phyloP scores from a whole-genome alignment of 1,140 invertebrate genomes.

The Papilio polyxenes region DNA sequence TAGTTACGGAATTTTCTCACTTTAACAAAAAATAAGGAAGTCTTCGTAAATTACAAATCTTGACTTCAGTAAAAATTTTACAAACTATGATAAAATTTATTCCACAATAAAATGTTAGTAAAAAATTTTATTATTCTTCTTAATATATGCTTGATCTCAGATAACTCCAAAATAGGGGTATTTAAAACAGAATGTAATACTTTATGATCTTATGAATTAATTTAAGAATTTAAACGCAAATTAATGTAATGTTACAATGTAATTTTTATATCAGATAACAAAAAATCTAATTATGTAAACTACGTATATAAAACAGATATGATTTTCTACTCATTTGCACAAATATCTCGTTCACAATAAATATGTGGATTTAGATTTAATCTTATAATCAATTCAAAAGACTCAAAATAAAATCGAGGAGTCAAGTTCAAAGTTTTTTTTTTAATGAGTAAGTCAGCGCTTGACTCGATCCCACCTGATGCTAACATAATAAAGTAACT shows the following conservation, averaged over 20 bases:
- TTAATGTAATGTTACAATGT: not conserved
- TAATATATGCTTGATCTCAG: not conserved
- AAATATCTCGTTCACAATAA: constrained; percentile 1
- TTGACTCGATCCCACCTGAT: too few relatives aligned
- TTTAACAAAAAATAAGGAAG: constrained; percentile 14
- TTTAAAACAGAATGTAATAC: not conserved
- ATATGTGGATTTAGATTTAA: not conserved
- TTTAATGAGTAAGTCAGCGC: too few relatives aligned
- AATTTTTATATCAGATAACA: not conserved
- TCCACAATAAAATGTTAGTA: not conserved
- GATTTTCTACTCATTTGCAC: not conserved
- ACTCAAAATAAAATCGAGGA: not conserved
- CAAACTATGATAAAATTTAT: not conserved
- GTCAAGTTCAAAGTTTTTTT: too few relatives aligned
- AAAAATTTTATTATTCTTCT: not conserved
- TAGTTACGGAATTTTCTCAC: constrained; percentile 31
- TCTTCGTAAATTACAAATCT: constrained; percentile 21
- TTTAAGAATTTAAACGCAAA: not conserved
- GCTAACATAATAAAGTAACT: too few relatives aligned
- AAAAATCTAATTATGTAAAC: not conserved
- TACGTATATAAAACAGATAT: not conserved
- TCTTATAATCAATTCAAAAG: too few relatives aligned
- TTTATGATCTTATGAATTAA: not conserved
- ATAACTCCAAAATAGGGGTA: not conserved
- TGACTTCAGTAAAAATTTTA: not conserved